Base-by-base conservation (phyloP, 2,888 invertebrate species). In the Mesoligia furuncula region DNA sequence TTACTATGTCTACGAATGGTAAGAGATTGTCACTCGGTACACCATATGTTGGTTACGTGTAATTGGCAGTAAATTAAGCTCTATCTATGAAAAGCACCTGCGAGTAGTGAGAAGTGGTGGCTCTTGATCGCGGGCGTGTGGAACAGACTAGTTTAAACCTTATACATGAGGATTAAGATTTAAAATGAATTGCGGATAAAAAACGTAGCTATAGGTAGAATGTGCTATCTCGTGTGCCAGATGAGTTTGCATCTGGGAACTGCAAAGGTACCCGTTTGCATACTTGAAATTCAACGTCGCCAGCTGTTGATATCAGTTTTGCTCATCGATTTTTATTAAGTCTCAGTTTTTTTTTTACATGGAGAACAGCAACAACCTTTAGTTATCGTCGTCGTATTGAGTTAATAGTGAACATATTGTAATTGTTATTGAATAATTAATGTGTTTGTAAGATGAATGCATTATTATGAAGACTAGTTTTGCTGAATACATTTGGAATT, bases 211-310 rank as follows among this genome's bases (percentile, higher is more conserved):
- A 83, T 79, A 77, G 61, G 62, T 79, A 77, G 65, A 74, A 39
- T 71, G 48, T 66, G 66, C n/a, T 68, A 82, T 84, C 85, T 79
- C 72, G 76, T 80, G 82, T 83, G 68, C 87, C 88, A 90, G 90
- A 92, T 92, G 91, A 91, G 91, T 90, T 85, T 90, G 90, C 93
- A 91, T 92, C 90, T 86, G 85, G 88, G 85, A 79, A 80, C 86
- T 66, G 84, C 83, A 64, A 81, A 81, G 85, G 84, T 89, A 85
- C 90, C 88, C 73, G 89, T 91, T 92, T 91, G 92, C 92, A 91
- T 92, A 92, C 92, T 91, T 91, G 91, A 91, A 93, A 91, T 92
- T 90, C 92, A 92, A 89, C 90, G 88, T 88, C 83, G 91, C 93
- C 94, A 94, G 94, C 92, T 94, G 95, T 90, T 87, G 66, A 78